phyloP scores from a whole-genome alignment of 2,888 invertebrate species.

The Hedya salicella region DNA sequence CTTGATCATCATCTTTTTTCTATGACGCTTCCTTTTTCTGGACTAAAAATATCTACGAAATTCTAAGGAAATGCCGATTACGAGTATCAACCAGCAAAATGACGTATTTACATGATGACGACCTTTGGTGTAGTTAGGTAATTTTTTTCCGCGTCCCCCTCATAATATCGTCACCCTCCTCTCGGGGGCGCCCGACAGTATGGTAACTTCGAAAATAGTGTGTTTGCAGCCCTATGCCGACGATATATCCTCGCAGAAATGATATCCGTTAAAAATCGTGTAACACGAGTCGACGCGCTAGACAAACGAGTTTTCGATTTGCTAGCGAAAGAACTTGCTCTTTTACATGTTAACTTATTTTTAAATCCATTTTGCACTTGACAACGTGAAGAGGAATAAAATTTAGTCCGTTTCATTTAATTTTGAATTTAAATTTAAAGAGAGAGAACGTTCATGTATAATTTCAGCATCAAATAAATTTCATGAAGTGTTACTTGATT shows the following conservation, averaged over 20 bases:
- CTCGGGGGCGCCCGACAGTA: no score
- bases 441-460: background rate
- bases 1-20: no score
- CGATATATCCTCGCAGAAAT: constrained; percentile 33
- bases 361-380: background rate
- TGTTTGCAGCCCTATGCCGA: constrained; percentile 9
- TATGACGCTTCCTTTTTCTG: no score
- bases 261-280: constrained; percentile 42
- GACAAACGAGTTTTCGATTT: constrained; percentile 42
- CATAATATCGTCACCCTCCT: no score
- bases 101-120: no score
- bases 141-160: no score
- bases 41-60: no score
- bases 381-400: background rate
- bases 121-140: no score
- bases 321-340: constrained; percentile 19
- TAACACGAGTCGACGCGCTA: constrained; percentile 31
- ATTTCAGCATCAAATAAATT: no score
- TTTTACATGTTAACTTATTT: constrained; percentile 27
- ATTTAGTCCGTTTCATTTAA: background rate
- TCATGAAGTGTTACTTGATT: no score
- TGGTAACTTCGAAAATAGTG: background rate
- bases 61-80: no score
- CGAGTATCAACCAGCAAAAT: no score
- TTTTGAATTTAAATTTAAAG: background rate